These are phyloP conservation scores for Sebastes baramenuke DNA, from an alignment of 2,797 vertebrate species.

Conservation along the genomic window DNA sequence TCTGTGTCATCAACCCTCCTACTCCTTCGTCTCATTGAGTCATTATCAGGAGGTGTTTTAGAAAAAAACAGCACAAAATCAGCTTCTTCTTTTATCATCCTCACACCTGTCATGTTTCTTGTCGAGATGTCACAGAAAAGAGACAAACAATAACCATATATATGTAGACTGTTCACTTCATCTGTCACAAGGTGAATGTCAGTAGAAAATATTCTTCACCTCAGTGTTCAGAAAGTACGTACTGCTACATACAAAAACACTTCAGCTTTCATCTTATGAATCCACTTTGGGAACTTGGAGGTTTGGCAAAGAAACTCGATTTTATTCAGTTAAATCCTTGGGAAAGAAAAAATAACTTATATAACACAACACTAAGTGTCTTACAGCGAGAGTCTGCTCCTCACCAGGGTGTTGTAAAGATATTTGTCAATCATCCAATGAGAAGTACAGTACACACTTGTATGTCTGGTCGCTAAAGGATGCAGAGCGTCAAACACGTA, in stretches of 20 bases:
- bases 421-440: neutral
- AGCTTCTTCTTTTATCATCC: neutral
- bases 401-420: neutral
- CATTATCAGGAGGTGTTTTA: neutral
- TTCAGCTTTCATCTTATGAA: conserved; percentile 24
- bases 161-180: neutral
- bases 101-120: too few species aligned
- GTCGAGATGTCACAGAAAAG: neutral
- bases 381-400: neutral
- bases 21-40: neutral
- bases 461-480: neutral
- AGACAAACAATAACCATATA: neutral
- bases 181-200: neutral
- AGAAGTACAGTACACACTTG: neutral
- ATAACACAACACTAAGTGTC: neutral
- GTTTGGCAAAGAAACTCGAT: conserved; percentile 4
- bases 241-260: conserved; percentile 2
- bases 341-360: neutral
- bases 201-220: conserved; percentile 5
- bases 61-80: neutral
- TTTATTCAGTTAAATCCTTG: neutral
- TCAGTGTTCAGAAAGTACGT: neutral
- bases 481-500: neutral
- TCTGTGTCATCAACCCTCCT: neutral
- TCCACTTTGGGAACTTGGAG: conserved; percentile 9